phyloP scores from a whole-genome alignment of 1,140 invertebrate genomes.

The Octopus bimaculoides region DNA sequence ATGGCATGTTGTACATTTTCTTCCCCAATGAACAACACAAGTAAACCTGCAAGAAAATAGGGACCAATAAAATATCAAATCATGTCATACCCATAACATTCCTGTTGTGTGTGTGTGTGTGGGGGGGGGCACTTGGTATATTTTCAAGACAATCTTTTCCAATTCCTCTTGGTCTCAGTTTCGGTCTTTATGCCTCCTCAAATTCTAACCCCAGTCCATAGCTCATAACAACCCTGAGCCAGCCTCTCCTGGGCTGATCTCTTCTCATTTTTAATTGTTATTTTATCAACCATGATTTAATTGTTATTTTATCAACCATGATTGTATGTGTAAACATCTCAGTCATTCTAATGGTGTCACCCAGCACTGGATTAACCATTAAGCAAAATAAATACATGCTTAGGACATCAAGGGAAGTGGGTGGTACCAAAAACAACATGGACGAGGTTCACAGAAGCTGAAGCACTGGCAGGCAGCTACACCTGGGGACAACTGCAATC shows the following conservation, averaged over 20 bases:
- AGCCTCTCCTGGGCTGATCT: not conserved
- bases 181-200: not conserved
- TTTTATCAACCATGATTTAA: not conserved
- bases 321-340: no score
- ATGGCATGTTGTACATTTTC: slow-evolving; percentile 27
- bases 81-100: no score
- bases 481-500: no score
- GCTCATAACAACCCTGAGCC: not conserved
- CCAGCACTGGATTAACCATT: not conserved
- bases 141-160: not conserved
- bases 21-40: slow-evolving; percentile 16
- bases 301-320: no score
- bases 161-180: not conserved
- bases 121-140: no score
- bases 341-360: no score
- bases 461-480: no score
- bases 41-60: not conserved
- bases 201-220: not conserved
- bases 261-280: not conserved
- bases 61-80: not conserved
- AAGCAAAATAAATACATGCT: not conserved
- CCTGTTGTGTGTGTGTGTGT: no score
- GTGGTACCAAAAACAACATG: not conserved
- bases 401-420: not conserved
- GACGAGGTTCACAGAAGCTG: not conserved